Base-by-base conservation (phyloP, 2,113 vertebrate genomes). In the Myotis lucifugus region DNA sequence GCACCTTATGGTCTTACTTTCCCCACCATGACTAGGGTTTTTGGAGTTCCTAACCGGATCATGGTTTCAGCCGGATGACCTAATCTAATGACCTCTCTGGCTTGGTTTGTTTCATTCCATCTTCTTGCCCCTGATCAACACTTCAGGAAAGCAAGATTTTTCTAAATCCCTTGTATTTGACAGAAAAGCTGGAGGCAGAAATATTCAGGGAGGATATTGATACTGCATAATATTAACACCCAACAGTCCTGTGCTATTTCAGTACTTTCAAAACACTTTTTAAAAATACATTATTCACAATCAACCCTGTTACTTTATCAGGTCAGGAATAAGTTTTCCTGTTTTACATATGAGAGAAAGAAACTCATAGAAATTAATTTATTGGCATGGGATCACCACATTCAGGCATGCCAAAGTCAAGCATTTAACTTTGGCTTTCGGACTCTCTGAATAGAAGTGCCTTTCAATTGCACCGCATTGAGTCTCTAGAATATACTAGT, bases 171-270 rank as follows among this genome's bases (percentile, higher is more conserved):
- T 83, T 66, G 18, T 89, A 78, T 66, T 82, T 94, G 54, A 88
- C n/a, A 86, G 34, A 69, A 95, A 85, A 91, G 4, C 66, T 74
- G 32, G 64, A 91, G 19, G 42, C 34, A 93, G 54, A 93, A 86
- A 84, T 74, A 40, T 78, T 85, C 14, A 86, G 32, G 78, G 32
- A 69, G 86, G 32, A 54, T 88, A 74, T 56, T 48, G 37, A 37
- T 91, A 70, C 50, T 94, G 79, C 85, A 87, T 95, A 86, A 61
- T 79, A 93, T 89, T 93, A 94, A 73, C 19, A 50, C 34, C 32
- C 48, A 89, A 83, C 0, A 21, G 11, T 52, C 56, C 6, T 91
- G 32, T 64, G 56, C 72, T 90, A 93, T 82, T 81, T 93, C 46
- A 72, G n/a, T 87, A 83, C 52, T 81, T 86, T 61, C n/a, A 70